phyloP scores from a whole-genome alignment of 2,888 invertebrate genomes.

The Drosophila ezoana region DNA sequence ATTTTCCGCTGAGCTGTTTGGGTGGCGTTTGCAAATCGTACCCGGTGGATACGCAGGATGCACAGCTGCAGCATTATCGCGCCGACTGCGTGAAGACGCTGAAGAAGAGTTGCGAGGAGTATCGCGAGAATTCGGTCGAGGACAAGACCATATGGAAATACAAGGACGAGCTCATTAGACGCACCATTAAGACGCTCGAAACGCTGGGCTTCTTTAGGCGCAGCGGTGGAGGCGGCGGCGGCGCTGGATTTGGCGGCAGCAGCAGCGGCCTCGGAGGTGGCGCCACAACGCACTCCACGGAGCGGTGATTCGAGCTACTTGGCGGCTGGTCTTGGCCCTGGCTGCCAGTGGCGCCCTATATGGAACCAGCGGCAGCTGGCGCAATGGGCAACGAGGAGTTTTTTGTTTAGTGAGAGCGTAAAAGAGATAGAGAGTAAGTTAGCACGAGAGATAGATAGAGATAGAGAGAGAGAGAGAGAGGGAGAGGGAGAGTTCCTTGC shows the following conservation, averaged over 20 bases:
- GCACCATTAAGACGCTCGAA: constrained; percentile 89
- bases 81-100: constrained; percentile 95
- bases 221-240: constrained; percentile 36
- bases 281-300: constrained; percentile 82
- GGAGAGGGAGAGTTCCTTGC: constrained; percentile 26
- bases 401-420: constrained; percentile 53
- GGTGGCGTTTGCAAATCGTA: constrained; percentile 94
- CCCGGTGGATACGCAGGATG: constrained; percentile 92
- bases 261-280: constrained; percentile 74
- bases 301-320: constrained; percentile 84
- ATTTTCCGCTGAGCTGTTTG: constrained; percentile 95
- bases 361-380: constrained; percentile 33
- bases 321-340: constrained; percentile 71
- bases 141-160: constrained; percentile 96
- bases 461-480: not conserved
- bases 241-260: constrained; percentile 60
- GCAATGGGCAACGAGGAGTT: constrained; percentile 70
- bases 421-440: not conserved
- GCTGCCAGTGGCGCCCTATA: constrained; percentile 41
- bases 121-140: constrained; percentile 91
- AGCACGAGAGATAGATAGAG: not conserved
- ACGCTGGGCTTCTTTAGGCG: constrained; percentile 88
- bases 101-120: constrained; percentile 93
- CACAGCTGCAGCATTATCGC: constrained; percentile 96
- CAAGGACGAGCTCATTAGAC: constrained; percentile 90